These are phyloP conservation scores for Actinernus sp. DNA, from an alignment of 92 coral and sea anemone species.

Conservation along the genomic window DNA sequence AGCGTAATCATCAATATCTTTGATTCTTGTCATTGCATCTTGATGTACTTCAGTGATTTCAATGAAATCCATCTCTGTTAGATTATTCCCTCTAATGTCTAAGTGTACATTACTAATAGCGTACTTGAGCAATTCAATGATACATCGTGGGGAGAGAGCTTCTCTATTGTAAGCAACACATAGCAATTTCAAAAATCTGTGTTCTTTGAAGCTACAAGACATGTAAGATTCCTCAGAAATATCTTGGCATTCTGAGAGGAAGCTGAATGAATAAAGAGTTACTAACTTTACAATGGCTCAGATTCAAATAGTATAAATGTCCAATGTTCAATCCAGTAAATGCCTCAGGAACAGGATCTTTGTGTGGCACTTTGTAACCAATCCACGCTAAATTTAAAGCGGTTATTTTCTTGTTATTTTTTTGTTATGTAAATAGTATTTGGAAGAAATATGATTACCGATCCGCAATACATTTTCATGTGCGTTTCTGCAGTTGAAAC, in stretches of 20 bases:
- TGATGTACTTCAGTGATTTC: slow-evolving; percentile 16
- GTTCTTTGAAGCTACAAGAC: slow-evolving; percentile 22
- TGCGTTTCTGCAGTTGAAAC: too few relatives aligned
- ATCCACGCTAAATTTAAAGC: slow-evolving; percentile 41
- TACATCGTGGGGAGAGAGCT: too few relatives aligned
- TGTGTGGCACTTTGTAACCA: slow-evolving; percentile 14
- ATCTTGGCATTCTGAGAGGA: slow-evolving; percentile 37
- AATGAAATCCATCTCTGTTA: slow-evolving; percentile 25
- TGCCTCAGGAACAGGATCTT: slow-evolving; percentile 11
- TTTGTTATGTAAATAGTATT: too few relatives aligned
- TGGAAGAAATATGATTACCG: too few relatives aligned
- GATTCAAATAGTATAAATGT: slow-evolving; percentile 5
- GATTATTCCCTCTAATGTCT: slow-evolving; percentile 26
- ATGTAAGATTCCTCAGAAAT: slow-evolving; percentile 18
- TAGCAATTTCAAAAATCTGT: slow-evolving; percentile 28
- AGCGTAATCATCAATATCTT: slow-evolving; percentile 21
- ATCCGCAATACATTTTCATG: too few relatives aligned
- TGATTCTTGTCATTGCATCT: slow-evolving; percentile 27
- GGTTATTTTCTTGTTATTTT: slow-evolving; percentile 9
- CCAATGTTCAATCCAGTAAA: slow-evolving; percentile 21
- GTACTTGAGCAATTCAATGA: too few relatives aligned
- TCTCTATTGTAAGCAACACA: too few relatives aligned
- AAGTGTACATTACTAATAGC: too few relatives aligned
- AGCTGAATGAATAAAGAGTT: neutral
- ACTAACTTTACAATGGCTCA: too few relatives aligned